These are phyloP conservation scores for Avahi laniger DNA, from an alignment of 2,797 vertebrate species.

Conservation along the genomic window DNA sequence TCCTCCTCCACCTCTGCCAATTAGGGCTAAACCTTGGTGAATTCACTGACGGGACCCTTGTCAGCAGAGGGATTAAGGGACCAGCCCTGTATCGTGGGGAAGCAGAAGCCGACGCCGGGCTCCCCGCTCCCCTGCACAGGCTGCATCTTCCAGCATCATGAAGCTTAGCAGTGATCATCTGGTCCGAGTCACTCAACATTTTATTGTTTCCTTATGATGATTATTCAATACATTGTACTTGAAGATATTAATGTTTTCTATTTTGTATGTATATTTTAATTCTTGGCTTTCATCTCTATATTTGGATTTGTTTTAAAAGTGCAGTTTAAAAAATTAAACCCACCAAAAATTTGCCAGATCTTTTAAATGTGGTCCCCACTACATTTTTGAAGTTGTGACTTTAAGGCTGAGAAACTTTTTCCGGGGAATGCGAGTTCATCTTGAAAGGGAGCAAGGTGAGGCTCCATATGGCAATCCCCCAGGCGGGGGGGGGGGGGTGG, in stretches of 20 bases:
- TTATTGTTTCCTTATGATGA: constrained; percentile 86
- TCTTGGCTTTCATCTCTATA: constrained; percentile 83
- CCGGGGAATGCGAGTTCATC: constrained; percentile 71
- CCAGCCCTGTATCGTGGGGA: not conserved
- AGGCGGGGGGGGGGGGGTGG: not conserved
- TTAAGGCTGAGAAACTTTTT: constrained; percentile 69
- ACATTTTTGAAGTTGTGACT: constrained; percentile 76
- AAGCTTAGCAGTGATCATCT: constrained; percentile 72
- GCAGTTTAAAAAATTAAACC: constrained; percentile 71
- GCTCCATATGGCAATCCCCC: constrained; percentile 61
- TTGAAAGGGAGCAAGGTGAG: constrained; percentile 78
- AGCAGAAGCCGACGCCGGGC: not conserved
- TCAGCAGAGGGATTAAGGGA: not conserved
- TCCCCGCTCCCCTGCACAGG: not conserved
- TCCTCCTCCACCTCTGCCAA: not conserved
- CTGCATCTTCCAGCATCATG: not conserved
- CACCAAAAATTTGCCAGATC: constrained; percentile 65
- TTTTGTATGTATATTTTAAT: constrained; percentile 78
- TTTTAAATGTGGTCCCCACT: constrained; percentile 65
- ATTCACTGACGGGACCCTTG: not conserved
- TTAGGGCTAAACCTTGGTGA: not conserved
- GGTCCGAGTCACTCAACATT: constrained; percentile 75
- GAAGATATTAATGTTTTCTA: constrained; percentile 81
- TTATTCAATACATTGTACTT: constrained; percentile 79
- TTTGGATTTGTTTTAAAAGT: constrained; percentile 81